A percentile compares a stretch with the other conserved stretches of the same genome.
phyloP scores from a whole-genome alignment of 92 coral and sea anemone genomes.

The Plumapathes pennacea region DNA sequence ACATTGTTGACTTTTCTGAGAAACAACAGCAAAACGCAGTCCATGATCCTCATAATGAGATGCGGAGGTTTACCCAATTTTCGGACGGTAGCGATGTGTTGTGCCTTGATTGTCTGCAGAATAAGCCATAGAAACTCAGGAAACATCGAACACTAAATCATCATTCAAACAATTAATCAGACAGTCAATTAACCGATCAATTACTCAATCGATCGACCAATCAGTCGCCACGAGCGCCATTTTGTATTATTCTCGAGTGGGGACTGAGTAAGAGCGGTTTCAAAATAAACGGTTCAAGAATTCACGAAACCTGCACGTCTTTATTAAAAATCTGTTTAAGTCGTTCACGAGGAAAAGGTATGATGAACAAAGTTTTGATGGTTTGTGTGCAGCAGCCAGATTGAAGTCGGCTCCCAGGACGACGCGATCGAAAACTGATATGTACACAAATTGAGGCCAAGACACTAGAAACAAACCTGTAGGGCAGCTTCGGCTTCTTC shows the following conservation, averaged over 20 bases:
- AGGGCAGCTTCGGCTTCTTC: constrained; percentile 96
- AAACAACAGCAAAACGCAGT: constrained; percentile 81
- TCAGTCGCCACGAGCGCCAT: background rate
- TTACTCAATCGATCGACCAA: too few species aligned
- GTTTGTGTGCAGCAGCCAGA: background rate
- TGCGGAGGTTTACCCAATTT: constrained; percentile 95
- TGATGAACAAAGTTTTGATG: background rate
- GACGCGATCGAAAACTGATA: background rate
- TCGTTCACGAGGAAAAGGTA: too few species aligned
- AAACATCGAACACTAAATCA: background rate
- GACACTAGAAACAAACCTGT: constrained; percentile 50
- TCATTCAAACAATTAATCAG: too few species aligned
- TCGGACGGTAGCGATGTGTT: constrained; percentile 93
- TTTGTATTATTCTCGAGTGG: too few species aligned
- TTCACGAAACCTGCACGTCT: too few species aligned
- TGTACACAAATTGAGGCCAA: background rate
- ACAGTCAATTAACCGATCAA: too few species aligned
- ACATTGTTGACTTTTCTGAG: constrained; percentile 73
- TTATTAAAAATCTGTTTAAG: too few species aligned
- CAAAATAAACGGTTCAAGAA: too few species aligned
- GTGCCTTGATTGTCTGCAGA: constrained; percentile 87
- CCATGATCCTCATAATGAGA: constrained; percentile 98
- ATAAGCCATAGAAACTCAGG: background rate
- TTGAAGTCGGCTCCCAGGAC: background rate
- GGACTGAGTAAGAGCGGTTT: too few species aligned